Evolutionary conservation across 2,797 vertebrate species (phyloP).

Genomic region (Arnoldichthys spilopterus): DNA sequence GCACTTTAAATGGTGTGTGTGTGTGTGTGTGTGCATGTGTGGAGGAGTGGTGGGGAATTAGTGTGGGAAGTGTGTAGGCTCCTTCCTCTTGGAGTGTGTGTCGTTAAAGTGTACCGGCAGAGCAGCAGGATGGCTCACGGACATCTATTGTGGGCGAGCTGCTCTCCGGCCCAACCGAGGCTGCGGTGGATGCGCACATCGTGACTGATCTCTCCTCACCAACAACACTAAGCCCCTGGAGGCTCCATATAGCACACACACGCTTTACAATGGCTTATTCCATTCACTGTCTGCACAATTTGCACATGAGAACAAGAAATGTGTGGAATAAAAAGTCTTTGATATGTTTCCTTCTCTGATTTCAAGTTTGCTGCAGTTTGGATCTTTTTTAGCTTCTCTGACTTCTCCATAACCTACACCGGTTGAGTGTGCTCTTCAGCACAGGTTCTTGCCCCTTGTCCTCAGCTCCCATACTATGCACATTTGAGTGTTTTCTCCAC

Average conservation of each 20-base stretch:
- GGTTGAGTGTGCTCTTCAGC: too few relatives aligned
- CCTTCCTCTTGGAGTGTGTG: constrained; percentile 44
- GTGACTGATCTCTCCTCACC: constrained; percentile 41
- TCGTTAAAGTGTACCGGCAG: constrained; percentile 42
- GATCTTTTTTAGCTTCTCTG: too few relatives aligned
- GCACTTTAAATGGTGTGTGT: constrained; percentile 4
- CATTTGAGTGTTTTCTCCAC: too few relatives aligned
- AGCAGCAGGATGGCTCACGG: constrained; percentile 13
- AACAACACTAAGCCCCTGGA: neutral
- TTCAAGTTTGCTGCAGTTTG: too few relatives aligned
- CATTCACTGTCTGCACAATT: too few relatives aligned
- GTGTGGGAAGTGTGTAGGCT: constrained; percentile 45
- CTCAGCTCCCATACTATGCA: too few relatives aligned
- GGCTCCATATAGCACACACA: neutral
- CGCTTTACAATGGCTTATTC: neutral
- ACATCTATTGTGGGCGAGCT: constrained; percentile 36
- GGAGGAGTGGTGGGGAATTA: constrained; percentile 2
- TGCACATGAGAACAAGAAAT: too few relatives aligned
- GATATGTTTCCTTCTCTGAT: too few relatives aligned
- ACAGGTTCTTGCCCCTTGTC: too few relatives aligned
- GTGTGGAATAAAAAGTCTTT: too few relatives aligned
- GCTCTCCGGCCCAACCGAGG: constrained; percentile 38
- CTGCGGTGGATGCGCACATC: constrained; percentile 25
- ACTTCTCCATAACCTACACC: too few relatives aligned
- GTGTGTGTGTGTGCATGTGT: neutral